Base-by-base conservation (phyloP, 2,797 vertebrate genomes). In the Chelmon rostratus region DNA sequence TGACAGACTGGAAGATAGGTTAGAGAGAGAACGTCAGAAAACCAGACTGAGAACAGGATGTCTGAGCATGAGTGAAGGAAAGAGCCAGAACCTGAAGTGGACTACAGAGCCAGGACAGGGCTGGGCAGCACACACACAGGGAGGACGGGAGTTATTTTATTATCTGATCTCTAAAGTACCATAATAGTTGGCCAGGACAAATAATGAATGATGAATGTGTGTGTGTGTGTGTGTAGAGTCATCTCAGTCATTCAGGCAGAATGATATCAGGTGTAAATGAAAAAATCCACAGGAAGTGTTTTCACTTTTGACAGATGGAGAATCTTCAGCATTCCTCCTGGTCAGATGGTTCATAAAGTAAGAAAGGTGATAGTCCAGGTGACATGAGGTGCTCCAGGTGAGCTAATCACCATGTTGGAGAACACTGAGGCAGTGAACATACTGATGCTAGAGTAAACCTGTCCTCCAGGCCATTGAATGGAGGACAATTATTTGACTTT, bases 1-100 rank as follows among this genome's bases (percentile, higher is more conserved):
- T 97, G 98, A 99, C 95, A 99, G 97, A 97, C 98, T 99, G 97
- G 86, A 93, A 91, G 86, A 92, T 81, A 89, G 83, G 85, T 88
- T 46, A 92, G 87, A 91, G 72, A 92, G 83, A 88, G 81, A 86
- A 66, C 7, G 74, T 91, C 81, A 92, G 92, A 91, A 86, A 85
- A 85, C 73, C 83, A 86, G 80, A 85, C 68, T 64, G 73, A 84
- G 82, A 81, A 83, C 67, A 87, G 67, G 78, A 71, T 52, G 82
- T 85, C 79, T 62, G 76, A 80, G 76, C 62, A 78, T 79, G 83
- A 85, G 76, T 84, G 76, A 91, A 78, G 68, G 69, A 84, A 83
- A 85, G 76, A 84, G 76, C 79, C 66, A 83, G 78, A 79, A 78
- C 76, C 71, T 79, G 66, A 78, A 71, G 73, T 65, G 64, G 72